Evolutionary conservation across 2,888 invertebrate genomes (phyloP).

Genomic region (Lepidochitona cinerea): DNA sequence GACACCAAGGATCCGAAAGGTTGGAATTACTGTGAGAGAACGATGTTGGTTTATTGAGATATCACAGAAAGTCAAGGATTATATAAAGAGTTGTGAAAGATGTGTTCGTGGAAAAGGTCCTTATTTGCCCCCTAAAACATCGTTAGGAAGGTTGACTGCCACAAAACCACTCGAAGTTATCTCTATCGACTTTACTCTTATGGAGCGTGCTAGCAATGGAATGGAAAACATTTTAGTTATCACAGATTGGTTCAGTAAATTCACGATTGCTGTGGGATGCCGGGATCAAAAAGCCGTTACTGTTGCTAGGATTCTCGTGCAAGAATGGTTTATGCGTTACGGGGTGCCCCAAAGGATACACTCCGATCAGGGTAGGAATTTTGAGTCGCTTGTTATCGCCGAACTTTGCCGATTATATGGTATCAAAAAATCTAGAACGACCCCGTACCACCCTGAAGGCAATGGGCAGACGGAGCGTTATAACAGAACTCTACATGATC

Average conservation of each 20-base stretch:
- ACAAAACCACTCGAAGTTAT: not conserved
- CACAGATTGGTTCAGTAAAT: not conserved
- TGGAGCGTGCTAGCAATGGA: not conserved
- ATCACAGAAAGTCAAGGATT: no score
- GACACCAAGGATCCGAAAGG: no score
- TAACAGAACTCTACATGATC: no score
- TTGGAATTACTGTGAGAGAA: no score
- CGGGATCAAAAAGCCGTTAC: not conserved
- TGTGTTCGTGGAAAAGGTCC: no score
- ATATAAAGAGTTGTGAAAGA: no score
- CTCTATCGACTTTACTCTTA: not conserved
- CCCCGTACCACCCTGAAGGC: not conserved
- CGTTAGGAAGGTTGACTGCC: not conserved
- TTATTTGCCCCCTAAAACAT: not conserved
- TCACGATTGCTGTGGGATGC: not conserved
- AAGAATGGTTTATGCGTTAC: not conserved
- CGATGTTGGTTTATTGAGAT: no score
- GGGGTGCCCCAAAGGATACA: not conserved
- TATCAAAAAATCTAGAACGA: not conserved
- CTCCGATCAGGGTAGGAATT: not conserved
- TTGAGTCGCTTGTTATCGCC: not conserved
- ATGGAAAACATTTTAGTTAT: not conserved
- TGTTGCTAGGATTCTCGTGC: not conserved
- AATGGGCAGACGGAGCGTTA: no score
- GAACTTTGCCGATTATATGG: not conserved